Base-by-base conservation (phyloP, 2,797 vertebrate species). In the Rostrhamus sociabilis region DNA sequence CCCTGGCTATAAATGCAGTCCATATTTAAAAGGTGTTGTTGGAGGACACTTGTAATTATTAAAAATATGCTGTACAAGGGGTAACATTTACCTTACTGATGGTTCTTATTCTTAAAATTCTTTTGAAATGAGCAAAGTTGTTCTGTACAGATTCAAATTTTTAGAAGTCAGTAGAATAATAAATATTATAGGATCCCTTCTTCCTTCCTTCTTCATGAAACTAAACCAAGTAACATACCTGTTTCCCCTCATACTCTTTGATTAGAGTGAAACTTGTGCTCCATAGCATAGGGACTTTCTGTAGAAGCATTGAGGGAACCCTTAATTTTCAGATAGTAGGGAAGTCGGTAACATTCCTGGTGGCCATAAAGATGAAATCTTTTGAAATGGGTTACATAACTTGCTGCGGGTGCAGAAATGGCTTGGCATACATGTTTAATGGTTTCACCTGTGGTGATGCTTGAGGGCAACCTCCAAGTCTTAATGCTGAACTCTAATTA, bases 401-500 rank as follows among this genome's bases (percentile, higher is more conserved):
- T 63, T 89, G 63, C 63, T 83, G 43, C 8, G 36, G 80, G 58
- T 56, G 42, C 67, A 91, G 74, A 60, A 76, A 43, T 89, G 74
- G 31, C 63, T 84, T 86, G 73, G 71, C 78, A 95, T 95, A 66
- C 62, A 71, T 86, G 53, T 89, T 95, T 89, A 66, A 62, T 78
- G 27, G 59, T 81, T 94, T 94, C 90, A 95, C 92, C 87, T 93
- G 77, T 88, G 87, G 92, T 68, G 42, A 32, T 95, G 92, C 91
- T 95, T 71, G 80, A 89, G 73, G 96, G 86, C 60, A 96, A 72
- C 69, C 93, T 94, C 53, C 87, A 83, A 82, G 93, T 55, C 69
- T 81, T 96, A 92, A 67, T 73, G 52, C 80, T 93, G 75, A 93
- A 86, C 92, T 91, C 63, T 95, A 93, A 96, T 95, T 93, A 92